These are phyloP conservation scores for Oeneis ivallda DNA, from an alignment of 2,888 invertebrate species.

Conservation along the genomic window DNA sequence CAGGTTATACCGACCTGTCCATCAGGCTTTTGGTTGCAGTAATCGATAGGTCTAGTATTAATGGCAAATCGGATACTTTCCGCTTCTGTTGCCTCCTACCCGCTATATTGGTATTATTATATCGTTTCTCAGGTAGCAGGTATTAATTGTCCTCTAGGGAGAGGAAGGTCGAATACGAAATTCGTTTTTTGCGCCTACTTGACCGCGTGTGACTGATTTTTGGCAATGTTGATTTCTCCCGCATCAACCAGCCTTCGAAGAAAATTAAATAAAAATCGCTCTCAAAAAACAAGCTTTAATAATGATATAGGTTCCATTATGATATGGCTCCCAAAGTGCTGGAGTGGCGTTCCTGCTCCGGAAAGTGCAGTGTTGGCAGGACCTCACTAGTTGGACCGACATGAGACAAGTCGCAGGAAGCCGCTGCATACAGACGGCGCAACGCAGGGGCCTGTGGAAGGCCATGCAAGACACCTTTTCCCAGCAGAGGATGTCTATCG, in stretches of 20 bases:
- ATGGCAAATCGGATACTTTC: conserved; percentile 31
- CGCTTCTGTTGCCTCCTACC: conserved; percentile 31
- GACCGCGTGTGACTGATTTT: background rate
- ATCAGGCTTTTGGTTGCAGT: conserved; percentile 25
- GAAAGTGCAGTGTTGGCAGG: too few species aligned
- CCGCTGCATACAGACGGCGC: too few species aligned
- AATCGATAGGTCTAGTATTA: conserved; percentile 30
- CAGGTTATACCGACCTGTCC: background rate
- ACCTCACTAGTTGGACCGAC: too few species aligned
- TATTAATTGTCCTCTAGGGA: background rate
- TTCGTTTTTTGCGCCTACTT: conserved; percentile 1
- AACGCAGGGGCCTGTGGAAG: too few species aligned
- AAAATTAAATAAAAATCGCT: background rate
- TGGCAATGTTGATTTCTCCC: background rate
- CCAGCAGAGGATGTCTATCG: too few species aligned
- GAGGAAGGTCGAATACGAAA: conserved; percentile 14
- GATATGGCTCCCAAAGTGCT: too few species aligned
- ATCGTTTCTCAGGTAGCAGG: conserved; percentile 2
- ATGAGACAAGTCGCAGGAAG: too few species aligned
- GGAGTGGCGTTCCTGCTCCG: too few species aligned
- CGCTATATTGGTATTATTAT: background rate
- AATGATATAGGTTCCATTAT: too few species aligned
- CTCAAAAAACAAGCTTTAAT: too few species aligned
- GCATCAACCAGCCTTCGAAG: background rate
- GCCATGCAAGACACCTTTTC: too few species aligned